phyloP scores from a whole-genome alignment of 2,797 vertebrate species.

The Melanotaenia pygmaea region DNA sequence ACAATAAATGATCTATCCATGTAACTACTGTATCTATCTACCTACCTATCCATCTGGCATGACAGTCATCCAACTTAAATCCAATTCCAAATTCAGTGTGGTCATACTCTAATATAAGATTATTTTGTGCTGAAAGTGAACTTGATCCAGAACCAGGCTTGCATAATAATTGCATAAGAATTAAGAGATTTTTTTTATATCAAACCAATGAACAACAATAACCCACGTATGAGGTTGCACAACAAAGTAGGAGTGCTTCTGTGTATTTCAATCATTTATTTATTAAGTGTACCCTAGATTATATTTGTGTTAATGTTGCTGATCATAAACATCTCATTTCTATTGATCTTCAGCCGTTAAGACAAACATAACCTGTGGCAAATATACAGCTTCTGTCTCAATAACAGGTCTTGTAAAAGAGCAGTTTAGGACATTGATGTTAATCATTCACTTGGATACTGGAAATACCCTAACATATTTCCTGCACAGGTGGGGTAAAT shows the following conservation, averaged over 20 bases:
- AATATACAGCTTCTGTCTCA: conserved; percentile 27
- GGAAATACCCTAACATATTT: conserved; percentile 37
- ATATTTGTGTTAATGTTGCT: neutral
- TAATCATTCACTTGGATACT: conserved; percentile 48
- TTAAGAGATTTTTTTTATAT: conserved; percentile 21
- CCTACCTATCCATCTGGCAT: neutral
- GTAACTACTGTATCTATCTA: no score
- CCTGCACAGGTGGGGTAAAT: conserved; percentile 31
- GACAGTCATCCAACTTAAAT: conserved; percentile 6
- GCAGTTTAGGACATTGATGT: conserved; percentile 25
- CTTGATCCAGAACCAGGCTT: conserved; percentile 3
- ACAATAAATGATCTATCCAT: neutral
- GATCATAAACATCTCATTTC: conserved; percentile 15
- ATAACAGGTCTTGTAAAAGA: conserved; percentile 2
- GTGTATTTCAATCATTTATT: conserved; percentile 48
- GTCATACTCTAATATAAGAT: neutral
- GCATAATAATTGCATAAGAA: conserved; percentile 18
- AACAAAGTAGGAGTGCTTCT: conserved; percentile 52
- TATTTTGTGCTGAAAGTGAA: neutral
- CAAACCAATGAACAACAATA: conserved; percentile 40
- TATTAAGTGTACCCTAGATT: neutral
- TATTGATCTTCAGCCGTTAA: conserved; percentile 37
- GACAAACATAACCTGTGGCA: conserved; percentile 30
- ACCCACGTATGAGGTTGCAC: conserved; percentile 55
- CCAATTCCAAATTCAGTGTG: neutral